A percentile compares a stretch with the other conserved stretches of the same genome.
Evolutionary conservation across 2,113 vertebrate species (phyloP).

Genomic region (Aleadryas rufinucha): DNA sequence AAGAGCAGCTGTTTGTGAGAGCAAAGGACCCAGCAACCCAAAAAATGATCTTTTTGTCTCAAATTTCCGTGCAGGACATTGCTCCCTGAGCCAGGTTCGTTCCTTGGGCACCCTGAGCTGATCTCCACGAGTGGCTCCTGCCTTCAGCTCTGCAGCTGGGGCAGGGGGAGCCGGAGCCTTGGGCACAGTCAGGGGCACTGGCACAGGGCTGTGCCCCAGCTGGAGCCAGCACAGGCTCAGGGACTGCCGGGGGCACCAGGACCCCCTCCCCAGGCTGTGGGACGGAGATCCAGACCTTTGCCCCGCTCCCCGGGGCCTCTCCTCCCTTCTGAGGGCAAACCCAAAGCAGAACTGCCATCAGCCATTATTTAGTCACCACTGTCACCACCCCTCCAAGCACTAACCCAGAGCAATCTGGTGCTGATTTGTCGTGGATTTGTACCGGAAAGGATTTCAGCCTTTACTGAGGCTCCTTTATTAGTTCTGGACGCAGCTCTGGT

Average conservation of each 20-base stretch:
- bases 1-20: background rate
- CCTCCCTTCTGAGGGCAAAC: background rate
- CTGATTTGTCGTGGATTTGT: conserved; percentile 35
- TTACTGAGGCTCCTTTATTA: background rate
- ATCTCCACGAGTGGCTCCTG: background rate
- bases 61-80: background rate
- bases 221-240: background rate
- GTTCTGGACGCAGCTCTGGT: background rate
- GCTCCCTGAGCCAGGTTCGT: background rate
- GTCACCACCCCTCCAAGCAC: background rate
- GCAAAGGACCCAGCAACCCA: no score
- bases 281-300: background rate
- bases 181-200: background rate
- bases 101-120: background rate
- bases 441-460: background rate
- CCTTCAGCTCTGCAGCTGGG: background rate
- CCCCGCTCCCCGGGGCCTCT: accelerated
- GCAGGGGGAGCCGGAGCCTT: background rate
- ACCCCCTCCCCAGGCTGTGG: background rate
- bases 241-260: background rate
- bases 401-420: background rate
- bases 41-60: background rate
- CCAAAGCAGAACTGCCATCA: accelerated
- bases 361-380: background rate
- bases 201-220: background rate